Base-by-base conservation (phyloP, 1,140 invertebrate genomes). In the Nixonia krombeini region DNA sequence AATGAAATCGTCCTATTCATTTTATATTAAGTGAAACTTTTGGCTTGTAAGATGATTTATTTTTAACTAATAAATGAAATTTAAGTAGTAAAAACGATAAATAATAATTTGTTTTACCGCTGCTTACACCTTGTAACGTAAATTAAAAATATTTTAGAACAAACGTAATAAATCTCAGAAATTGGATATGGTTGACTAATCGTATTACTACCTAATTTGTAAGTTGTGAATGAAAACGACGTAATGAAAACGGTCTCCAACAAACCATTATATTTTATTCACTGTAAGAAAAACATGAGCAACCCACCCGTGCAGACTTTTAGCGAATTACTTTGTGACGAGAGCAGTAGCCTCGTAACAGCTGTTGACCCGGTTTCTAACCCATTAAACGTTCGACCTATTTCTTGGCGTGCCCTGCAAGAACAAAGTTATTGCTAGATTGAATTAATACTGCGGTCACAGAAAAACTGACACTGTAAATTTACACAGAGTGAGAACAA, bases 331-430 rank as follows among this genome's bases (percentile, higher is more conserved):
- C 55, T 68, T 68, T 62, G 62, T 62, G 52, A 68, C 58, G 55
- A 44, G 52, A 63, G 58, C 49, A 58, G 66, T 59, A 56, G 52
- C 47, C 66, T 35, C 59, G 59, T 57, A 69, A 69, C 66, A 69
- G 47, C 58, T 69, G 66, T 63, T 69, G 66, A 69, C 66, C 66
- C 52, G 53, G 46, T 69, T 69, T 63, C 59, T 58, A 37, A 63
- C 29, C 50, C 66, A 53, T 70, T 70, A 55, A 63, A 63, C 52
- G 46, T 56, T 65, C 56, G 50, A 56, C 49, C 55, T 41, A 56
- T 64, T 70, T 63, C 56, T 70, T 56, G 55, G 55, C 55, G 23
- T 66, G 50, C 51, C 55, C 41, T 66, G 63, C 59, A 61, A n/a
- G n/a, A n/a, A 61, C 64, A 61, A 67, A 61, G 56, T 67, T 62